Conservation (phyloP, 2,888 invertebrate species). For the Nyleta sp. region DNA sequence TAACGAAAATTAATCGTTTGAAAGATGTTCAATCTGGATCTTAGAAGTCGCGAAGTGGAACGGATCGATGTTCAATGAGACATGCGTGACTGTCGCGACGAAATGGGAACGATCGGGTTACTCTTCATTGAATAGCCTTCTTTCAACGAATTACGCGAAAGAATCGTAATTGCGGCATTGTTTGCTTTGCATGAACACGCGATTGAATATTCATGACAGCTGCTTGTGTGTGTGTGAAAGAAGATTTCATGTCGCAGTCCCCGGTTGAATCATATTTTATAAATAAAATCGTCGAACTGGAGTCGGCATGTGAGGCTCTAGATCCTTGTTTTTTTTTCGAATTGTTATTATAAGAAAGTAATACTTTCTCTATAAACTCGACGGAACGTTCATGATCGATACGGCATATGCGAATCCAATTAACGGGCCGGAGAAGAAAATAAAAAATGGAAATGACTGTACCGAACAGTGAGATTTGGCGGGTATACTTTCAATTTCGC, state of each 20-base stretch:
- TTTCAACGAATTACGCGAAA: conserved; percentile 26
- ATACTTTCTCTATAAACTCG: conserved; percentile 31
- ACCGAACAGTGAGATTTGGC: too few species aligned
- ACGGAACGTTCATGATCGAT: conserved; percentile 11
- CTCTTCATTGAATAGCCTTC: conserved; percentile 51
- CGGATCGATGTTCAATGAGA: conserved; percentile 55
- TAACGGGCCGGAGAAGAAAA: too few species aligned
- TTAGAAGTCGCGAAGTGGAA: conserved; percentile 39
- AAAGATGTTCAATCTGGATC: too few species aligned
- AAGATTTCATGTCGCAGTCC: neutral
- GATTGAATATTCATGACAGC: conserved; percentile 40
- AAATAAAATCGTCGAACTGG: neutral
- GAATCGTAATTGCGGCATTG: conserved; percentile 31
- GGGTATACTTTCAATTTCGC: too few species aligned
- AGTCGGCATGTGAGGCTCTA: too few species aligned
- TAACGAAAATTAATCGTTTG: too few species aligned
- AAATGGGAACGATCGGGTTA: conserved; percentile 42
- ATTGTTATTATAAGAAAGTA: conserved; percentile 32
- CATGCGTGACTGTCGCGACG: conserved; percentile 47
- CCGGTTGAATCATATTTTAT: neutral
- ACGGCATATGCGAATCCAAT: conserved; percentile 6
- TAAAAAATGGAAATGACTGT: too few species aligned
- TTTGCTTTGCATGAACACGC: conserved; percentile 19
- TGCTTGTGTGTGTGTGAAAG: neutral
- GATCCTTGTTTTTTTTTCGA: neutral